phyloP scores from a whole-genome alignment of 2,888 invertebrate species.

The Cordilura impudica region DNA sequence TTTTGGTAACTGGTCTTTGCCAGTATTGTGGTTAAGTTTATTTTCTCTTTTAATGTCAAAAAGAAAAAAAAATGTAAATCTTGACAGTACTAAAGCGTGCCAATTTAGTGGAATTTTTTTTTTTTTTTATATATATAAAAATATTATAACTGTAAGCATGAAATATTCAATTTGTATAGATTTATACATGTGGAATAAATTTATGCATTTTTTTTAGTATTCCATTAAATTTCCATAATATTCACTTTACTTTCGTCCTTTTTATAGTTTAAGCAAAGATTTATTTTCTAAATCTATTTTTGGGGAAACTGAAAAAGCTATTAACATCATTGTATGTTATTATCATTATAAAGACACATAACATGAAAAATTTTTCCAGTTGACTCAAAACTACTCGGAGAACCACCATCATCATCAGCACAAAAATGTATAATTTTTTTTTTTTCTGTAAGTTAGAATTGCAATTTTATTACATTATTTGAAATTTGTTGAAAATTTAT shows the following conservation, averaged over 20 bases:
- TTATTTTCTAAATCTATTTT: conserved; percentile 43
- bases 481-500: conserved; percentile 57
- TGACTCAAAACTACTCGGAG: conserved; percentile 30
- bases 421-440: conserved; percentile 43
- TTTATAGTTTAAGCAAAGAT: conserved; percentile 57
- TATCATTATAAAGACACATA: conserved; percentile 27
- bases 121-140: too few relatives aligned
- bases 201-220: background rate
- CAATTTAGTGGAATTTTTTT: conserved; percentile 34
- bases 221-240: conserved; percentile 11
- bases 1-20: conserved; percentile 53
- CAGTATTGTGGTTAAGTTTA: conserved; percentile 41
- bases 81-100: conserved; percentile 7
- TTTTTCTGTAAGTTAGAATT: conserved; percentile 45
- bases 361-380: conserved; percentile 26
- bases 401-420: conserved; percentile 34
- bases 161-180: too few relatives aligned
- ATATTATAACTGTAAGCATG: too few relatives aligned
- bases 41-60: background rate
- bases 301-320: conserved; percentile 19
- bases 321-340: conserved; percentile 41
- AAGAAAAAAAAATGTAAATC: conserved; percentile 8
- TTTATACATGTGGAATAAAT: too few relatives aligned
- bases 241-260: conserved; percentile 47
- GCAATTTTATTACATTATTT: conserved; percentile 58